Conservation (phyloP, 2,797 vertebrate genomes). For the Gallinago nigripennis region DNA sequence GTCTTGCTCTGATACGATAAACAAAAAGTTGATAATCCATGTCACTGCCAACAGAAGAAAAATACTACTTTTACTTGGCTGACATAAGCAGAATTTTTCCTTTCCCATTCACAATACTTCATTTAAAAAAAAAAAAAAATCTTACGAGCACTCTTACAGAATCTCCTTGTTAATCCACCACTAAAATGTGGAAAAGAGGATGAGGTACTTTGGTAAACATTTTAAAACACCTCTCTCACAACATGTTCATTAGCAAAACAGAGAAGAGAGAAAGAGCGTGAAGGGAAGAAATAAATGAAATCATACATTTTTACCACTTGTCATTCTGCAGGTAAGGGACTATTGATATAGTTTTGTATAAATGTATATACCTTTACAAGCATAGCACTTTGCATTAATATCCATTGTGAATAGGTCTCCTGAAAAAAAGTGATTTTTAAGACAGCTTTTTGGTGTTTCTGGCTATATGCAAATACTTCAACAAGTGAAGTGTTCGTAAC, state of each 20-base stretch:
- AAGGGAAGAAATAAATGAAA: neutral
- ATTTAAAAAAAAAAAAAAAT: constrained; percentile 29
- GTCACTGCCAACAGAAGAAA: neutral
- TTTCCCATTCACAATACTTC: neutral
- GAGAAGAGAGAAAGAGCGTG: neutral
- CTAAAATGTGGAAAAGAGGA: neutral
- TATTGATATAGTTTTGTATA: neutral
- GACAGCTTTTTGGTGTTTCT: neutral
- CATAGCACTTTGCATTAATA: neutral
- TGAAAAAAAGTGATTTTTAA: neutral
- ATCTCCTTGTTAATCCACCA: neutral
- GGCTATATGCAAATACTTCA: neutral
- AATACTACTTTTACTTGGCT: constrained; percentile 1
- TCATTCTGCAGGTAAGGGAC: neutral
- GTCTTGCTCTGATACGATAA: neutral
- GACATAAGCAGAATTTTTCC: neutral
- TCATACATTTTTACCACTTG: neutral
- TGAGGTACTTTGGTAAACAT: constrained; percentile 10
- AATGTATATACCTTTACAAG: neutral
- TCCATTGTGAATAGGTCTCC: neutral
- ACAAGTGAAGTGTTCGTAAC: neutral
- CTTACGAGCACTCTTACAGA: neutral
- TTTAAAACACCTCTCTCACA: neutral
- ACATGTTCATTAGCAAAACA: neutral
- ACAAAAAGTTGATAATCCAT: neutral